Evolutionary conservation across 1,140 invertebrate species (phyloP), one percentile per base, ranked within the genome.

Genomic region (Cyclina sinensis): DNA sequence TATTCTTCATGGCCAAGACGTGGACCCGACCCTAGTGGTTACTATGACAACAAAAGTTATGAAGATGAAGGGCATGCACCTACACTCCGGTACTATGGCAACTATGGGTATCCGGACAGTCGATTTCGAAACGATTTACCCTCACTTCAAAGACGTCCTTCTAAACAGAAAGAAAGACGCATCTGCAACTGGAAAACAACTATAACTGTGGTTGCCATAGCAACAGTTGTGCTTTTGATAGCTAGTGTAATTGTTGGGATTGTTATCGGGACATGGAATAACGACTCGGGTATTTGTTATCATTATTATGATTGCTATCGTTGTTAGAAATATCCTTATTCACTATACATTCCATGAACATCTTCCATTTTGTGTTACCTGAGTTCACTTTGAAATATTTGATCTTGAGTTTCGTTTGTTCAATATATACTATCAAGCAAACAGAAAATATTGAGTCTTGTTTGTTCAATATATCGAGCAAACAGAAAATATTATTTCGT

Each of bases 41-140:
- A 78, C 48, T 54, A 54, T 54, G 74, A 78, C 74, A 78, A 78
- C 74, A 14, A 30, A 21, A 37, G 74, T 35, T 78, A 30, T 18
- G 74, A 78, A 4, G 74, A 30, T 21, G 30, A 30, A 21, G 16
- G 27, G 5, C 74, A 78, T 30, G n/a, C 18, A 7, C 74, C 27
- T 1, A n/a, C 74, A 2, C 2, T 30, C 0, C 74, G 46, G 2
- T 78, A 51, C 74, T 18, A 57, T 78, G 46, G 74, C 7, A 54
- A 78, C 70, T 27, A 9, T 62, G 57, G 57, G 27, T 0, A 62
- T 37, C 16, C 32, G 9, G 74, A 18, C 12, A 46, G 46, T 78
- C 43, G 46, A 4, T 32, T 7, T 16, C 14, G 27, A 1, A 35
- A 32, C n/a, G 21, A 14, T 57, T 78, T 16, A 0, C 30, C 27